Percentiles rank a stretch among this genome's conserved stretches.
These are phyloP conservation scores for Synergus gifuensis DNA, from an alignment of 2,888 invertebrate genomes.

Conservation along the genomic window DNA sequence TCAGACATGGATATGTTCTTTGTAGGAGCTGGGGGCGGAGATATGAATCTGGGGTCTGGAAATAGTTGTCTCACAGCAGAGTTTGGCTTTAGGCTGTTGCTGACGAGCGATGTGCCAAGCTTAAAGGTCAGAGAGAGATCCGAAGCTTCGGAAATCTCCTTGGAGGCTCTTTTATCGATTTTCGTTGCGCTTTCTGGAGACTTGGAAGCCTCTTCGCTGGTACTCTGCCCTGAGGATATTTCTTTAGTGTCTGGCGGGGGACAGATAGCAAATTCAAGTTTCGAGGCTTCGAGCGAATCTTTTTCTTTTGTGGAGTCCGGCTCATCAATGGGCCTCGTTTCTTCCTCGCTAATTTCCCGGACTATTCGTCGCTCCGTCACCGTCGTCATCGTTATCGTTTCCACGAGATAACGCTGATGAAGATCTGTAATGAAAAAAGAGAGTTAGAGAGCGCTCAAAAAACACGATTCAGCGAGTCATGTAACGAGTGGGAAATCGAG, in stretches of 20 bases:
- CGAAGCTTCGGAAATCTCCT: slow-evolving; percentile 71
- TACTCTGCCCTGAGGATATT: slow-evolving; percentile 50
- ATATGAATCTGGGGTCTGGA: slow-evolving; percentile 82
- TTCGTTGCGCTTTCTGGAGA: slow-evolving; percentile 49
- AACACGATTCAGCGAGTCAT: slow-evolving; percentile 33
- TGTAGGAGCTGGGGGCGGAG: slow-evolving; percentile 81
- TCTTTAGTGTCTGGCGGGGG: slow-evolving; percentile 50
- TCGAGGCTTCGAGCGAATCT: slow-evolving; percentile 45
- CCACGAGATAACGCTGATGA: slow-evolving; percentile 81
- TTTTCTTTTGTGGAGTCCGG: slow-evolving; percentile 53
- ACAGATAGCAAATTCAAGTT: slow-evolving; percentile 35
- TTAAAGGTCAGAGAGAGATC: slow-evolving; percentile 81
- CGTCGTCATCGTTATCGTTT: slow-evolving; percentile 85
- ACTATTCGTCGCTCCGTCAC: slow-evolving; percentile 83
- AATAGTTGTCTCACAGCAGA: slow-evolving; percentile 92
- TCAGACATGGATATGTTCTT: slow-evolving; percentile 53
- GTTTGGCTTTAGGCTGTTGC: slow-evolving; percentile 83
- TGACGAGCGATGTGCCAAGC: slow-evolving; percentile 80
- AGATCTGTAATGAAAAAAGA: slow-evolving; percentile 62
- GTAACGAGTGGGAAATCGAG: slow-evolving; percentile 2
- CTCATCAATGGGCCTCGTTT: slow-evolving; percentile 60
- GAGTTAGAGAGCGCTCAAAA: slow-evolving; percentile 19
- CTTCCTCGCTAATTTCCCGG: slow-evolving; percentile 78
- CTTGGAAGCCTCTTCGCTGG: slow-evolving; percentile 40
- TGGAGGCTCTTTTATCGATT: slow-evolving; percentile 51